A percentile compares a stretch with the other conserved stretches of the same genome.
phyloP scores from a whole-genome alignment of 1,140 invertebrate species.

The Drosophila lacertosa region DNA sequence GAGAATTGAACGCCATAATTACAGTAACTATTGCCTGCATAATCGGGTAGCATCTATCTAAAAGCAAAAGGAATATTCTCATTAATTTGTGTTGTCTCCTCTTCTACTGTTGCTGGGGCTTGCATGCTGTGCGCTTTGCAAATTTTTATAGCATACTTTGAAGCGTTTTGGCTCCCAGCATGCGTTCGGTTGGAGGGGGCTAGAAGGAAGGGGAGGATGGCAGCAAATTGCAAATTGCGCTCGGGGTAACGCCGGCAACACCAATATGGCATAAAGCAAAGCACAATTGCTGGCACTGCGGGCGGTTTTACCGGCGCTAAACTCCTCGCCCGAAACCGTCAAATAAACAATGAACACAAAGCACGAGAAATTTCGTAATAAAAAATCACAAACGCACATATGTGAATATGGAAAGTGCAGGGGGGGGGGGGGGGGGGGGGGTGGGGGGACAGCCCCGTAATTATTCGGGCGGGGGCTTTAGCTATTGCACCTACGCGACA shows the following conservation, averaged over 20 bases:
- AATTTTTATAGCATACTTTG: slow-evolving; percentile 50
- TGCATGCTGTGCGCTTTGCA: slow-evolving; percentile 45
- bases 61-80: background rate
- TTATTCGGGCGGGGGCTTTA: no score
- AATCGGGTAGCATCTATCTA: slow-evolving; percentile 21
- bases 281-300: slow-evolving; percentile 42
- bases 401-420: slow-evolving; percentile 1
- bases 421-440: no score
- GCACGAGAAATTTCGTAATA: slow-evolving; percentile 69
- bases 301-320: slow-evolving; percentile 45
- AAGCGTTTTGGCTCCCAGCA: background rate
- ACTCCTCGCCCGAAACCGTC: slow-evolving; percentile 29
- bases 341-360: slow-evolving; percentile 70
- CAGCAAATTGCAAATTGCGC: slow-evolving; percentile 6
- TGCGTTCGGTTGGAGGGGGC: background rate
- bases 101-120: background rate
- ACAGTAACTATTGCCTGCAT: background rate
- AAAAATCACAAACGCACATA: slow-evolving; percentile 45
- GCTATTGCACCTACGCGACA: slow-evolving; percentile 38
- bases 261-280: slow-evolving; percentile 30
- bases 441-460: no score
- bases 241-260: slow-evolving; percentile 8
- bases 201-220: background rate
- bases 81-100: background rate
- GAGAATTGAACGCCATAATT: background rate